Percentiles rank a stretch among this genome's conserved stretches.
Evolutionary conservation across 2,797 vertebrate genomes (phyloP).

Genomic region (Danio kyathit): DNA sequence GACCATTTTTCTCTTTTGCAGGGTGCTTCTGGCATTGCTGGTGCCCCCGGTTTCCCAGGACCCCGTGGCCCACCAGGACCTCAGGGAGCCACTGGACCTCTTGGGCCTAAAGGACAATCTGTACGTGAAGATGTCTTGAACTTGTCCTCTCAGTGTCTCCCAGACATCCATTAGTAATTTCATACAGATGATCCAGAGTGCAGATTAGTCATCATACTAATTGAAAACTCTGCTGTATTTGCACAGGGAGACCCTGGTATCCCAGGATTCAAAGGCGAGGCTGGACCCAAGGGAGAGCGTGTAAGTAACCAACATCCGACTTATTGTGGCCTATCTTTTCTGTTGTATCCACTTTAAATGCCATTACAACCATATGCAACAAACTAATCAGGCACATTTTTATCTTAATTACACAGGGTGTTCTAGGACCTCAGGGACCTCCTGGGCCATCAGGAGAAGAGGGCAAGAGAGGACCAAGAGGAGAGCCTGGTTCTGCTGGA

Average conservation of each 20-base stretch:
- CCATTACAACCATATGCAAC: background rate
- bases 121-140: slow-evolving; percentile 75
- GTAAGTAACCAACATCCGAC: slow-evolving; percentile 77
- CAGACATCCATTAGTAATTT: background rate
- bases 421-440: slow-evolving; percentile 88
- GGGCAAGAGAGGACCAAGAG: slow-evolving; percentile 95
- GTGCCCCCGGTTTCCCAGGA: slow-evolving; percentile 96
- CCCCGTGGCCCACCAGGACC: slow-evolving; percentile 96
- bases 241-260: slow-evolving; percentile 92
- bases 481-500: slow-evolving; percentile 92
- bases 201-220: background rate
- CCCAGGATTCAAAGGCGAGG: slow-evolving; percentile 94
- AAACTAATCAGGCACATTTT: slow-evolving; percentile 39
- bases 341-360: background rate
- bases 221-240: slow-evolving; percentile 38
- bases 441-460: slow-evolving; percentile 93
- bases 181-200: background rate
- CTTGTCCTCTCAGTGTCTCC: background rate
- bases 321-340: background rate
- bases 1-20: slow-evolving; percentile 62
- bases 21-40: slow-evolving; percentile 93
- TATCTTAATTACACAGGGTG: slow-evolving; percentile 79
- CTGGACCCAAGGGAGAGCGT: slow-evolving; percentile 93
- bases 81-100: slow-evolving; percentile 93
- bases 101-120: slow-evolving; percentile 94